Percentiles rank a stretch among this genome's conserved stretches.
Evolutionary conservation across 2,113 vertebrate species (phyloP).

Genomic region (Beaufortia kweichowensis): DNA sequence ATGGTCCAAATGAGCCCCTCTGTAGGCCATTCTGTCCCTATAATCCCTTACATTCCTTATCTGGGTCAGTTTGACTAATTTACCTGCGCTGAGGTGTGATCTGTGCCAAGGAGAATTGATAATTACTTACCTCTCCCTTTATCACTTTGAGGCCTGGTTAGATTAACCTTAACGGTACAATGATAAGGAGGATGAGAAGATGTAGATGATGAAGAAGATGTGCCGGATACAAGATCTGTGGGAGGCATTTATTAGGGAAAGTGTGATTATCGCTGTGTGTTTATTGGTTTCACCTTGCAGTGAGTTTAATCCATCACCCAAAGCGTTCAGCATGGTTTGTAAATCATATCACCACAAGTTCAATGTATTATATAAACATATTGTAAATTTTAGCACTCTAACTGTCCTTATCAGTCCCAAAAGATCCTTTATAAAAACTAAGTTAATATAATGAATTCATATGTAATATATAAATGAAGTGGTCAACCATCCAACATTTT

Average conservation of each 20-base stretch:
- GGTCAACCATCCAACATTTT: not conserved
- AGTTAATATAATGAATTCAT: too few relatives aligned
- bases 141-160: constrained; percentile 39
- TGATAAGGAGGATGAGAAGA: constrained; percentile 4
- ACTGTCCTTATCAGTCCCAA: not conserved
- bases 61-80: constrained; percentile 59
- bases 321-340: too few relatives aligned
- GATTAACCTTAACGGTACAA: not conserved
- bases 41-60: constrained; percentile 62
- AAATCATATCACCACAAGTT: not conserved
- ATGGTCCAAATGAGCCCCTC: constrained; percentile 60
- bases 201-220: not conserved
- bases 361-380: not conserved
- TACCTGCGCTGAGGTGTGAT: constrained; percentile 49
- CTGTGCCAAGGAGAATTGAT: constrained; percentile 57
- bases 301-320: not conserved
- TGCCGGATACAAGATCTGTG: not conserved
- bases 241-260: not conserved
- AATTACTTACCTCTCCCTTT: constrained; percentile 50
- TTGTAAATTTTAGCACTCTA: not conserved
- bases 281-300: not conserved
- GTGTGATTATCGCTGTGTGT: not conserved
- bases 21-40: constrained; percentile 51
- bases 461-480: too few relatives aligned
- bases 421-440: too few relatives aligned